phyloP scores from a whole-genome alignment of 64 coral and sea anemone species.

The Stichodactyla mertensii region DNA sequence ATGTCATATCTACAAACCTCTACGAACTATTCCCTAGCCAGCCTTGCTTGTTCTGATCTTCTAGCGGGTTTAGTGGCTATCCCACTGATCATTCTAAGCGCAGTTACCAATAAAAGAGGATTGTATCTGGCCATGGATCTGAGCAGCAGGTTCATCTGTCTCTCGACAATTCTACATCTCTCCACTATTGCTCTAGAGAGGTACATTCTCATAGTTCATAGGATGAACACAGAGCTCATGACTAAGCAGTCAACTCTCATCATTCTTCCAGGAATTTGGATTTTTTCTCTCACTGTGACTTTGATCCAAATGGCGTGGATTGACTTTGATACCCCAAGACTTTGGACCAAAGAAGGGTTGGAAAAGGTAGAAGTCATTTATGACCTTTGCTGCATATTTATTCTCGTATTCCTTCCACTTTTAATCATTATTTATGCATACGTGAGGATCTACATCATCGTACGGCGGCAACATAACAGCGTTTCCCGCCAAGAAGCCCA shows the following conservation, averaged over 20 bases:
- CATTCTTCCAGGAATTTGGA: constrained; percentile 55
- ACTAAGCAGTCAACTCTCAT: constrained; percentile 8
- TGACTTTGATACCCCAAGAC: constrained; percentile 9
- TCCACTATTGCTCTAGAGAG: constrained; percentile 59
- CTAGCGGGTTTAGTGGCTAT: constrained; percentile 51
- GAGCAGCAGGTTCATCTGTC: constrained; percentile 41
- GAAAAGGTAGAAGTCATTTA: constrained; percentile 52
- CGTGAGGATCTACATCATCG: constrained; percentile 36
- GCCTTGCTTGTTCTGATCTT: constrained; percentile 64
- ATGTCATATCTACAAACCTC: constrained; percentile 43
- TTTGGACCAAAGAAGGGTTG: neutral
- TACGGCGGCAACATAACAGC: constrained; percentile 41
- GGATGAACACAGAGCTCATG: constrained; percentile 10
- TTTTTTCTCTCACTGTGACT: constrained; percentile 32
- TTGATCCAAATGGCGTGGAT: constrained; percentile 66
- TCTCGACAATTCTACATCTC: constrained; percentile 71
- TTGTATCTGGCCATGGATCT: constrained; percentile 52
- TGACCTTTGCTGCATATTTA: constrained; percentile 47
- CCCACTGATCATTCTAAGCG: constrained; percentile 50
- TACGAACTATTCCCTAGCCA: constrained; percentile 53
- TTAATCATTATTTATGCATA: constrained; percentile 44
- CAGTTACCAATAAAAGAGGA: neutral
- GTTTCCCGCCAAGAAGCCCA: constrained; percentile 44
- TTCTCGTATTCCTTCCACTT: constrained; percentile 49
- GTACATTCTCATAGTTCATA: constrained; percentile 49